These are phyloP conservation scores for Colossoma macropomum DNA, from an alignment of 2,113 vertebrate genomes.

Conservation along the genomic window DNA sequence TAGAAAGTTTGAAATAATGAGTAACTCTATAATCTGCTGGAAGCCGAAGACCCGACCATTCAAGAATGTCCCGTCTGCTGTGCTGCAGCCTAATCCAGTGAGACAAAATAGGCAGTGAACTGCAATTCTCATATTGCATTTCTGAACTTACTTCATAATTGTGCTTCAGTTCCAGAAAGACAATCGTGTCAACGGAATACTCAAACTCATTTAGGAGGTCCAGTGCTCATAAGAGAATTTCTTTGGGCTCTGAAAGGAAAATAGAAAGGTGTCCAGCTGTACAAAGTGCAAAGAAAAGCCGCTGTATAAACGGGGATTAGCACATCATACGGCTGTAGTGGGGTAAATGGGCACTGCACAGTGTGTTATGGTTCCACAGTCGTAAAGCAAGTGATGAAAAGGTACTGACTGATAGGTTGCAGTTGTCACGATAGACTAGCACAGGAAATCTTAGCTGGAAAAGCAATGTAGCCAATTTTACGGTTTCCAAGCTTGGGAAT, in stretches of 20 bases:
- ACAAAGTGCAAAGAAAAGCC: conserved; percentile 65
- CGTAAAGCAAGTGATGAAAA: conserved; percentile 63
- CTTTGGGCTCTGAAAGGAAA: conserved; percentile 20
- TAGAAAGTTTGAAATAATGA: conserved; percentile 42
- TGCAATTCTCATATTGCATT: conserved; percentile 46
- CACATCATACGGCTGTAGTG: conserved; percentile 38
- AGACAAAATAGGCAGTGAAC: conserved; percentile 42
- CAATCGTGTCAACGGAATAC: conserved; percentile 31
- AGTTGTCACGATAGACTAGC: conserved; percentile 70
- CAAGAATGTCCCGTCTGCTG: conserved; percentile 23
- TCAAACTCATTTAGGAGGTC: conserved; percentile 31
- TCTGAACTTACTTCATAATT: conserved; percentile 44
- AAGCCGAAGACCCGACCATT: conserved; percentile 13
- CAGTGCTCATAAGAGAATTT: not conserved
- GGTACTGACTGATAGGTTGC: conserved; percentile 69
- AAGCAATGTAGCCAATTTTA: conserved; percentile 54
- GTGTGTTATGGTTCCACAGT: conserved; percentile 61
- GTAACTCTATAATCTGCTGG: conserved; percentile 51
- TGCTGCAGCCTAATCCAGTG: conserved; percentile 29
- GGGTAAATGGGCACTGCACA: conserved; percentile 47
- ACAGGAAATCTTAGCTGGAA: conserved; percentile 55
- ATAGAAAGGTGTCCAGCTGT: conserved; percentile 57
- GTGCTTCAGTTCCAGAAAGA: conserved; percentile 38
- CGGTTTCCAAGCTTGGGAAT: conserved; percentile 50
- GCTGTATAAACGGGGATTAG: conserved; percentile 72